A percentile compares a stretch with the other conserved stretches of the same genome.
These are phyloP conservation scores for Empis stercorea DNA, from an alignment of 2,888 invertebrate species.

Conservation along the genomic window DNA sequence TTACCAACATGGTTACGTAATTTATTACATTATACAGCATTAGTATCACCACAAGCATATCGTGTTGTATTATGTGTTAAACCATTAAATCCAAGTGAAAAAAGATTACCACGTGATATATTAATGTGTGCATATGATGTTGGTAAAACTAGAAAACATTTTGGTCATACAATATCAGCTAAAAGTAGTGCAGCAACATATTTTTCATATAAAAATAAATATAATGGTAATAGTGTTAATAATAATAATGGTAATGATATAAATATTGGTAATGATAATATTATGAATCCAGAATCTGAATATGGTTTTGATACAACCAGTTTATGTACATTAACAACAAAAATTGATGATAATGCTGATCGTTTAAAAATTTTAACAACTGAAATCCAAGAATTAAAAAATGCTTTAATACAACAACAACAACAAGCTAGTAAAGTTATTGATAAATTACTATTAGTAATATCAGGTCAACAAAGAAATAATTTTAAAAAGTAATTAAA, in stretches of 20 bases:
- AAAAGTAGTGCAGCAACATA: slow-evolving; percentile 50
- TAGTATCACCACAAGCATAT: slow-evolving; percentile 70
- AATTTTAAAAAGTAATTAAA: slow-evolving; percentile 33
- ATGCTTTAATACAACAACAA: slow-evolving; percentile 37
- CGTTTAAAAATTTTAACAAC: slow-evolving; percentile 51
- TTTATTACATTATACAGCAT: slow-evolving; percentile 61
- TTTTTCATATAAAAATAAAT: slow-evolving; percentile 49
- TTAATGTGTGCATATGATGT: slow-evolving; percentile 70
- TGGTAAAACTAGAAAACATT: slow-evolving; percentile 60
- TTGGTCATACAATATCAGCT: slow-evolving; percentile 54
- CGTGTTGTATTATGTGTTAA: slow-evolving; percentile 71
- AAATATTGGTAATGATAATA: slow-evolving; percentile 19
- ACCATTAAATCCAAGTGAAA: slow-evolving; percentile 71
- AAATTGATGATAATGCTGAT: slow-evolving; percentile 55
- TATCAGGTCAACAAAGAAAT: slow-evolving; percentile 34
- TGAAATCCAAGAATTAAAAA: slow-evolving; percentile 56
- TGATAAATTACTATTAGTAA: slow-evolving; percentile 34
- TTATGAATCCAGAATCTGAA: slow-evolving; percentile 36
- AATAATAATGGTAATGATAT: background rate
- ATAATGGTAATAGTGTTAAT: slow-evolving; percentile 28
- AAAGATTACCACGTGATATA: slow-evolving; percentile 64
- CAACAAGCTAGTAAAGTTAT: slow-evolving; percentile 37
- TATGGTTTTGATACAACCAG: slow-evolving; percentile 43
- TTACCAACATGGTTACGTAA: slow-evolving; percentile 61
- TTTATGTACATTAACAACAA: slow-evolving; percentile 46